Base-by-base conservation (phyloP, 2,797 vertebrate species). In the Gallinago nigripennis region DNA sequence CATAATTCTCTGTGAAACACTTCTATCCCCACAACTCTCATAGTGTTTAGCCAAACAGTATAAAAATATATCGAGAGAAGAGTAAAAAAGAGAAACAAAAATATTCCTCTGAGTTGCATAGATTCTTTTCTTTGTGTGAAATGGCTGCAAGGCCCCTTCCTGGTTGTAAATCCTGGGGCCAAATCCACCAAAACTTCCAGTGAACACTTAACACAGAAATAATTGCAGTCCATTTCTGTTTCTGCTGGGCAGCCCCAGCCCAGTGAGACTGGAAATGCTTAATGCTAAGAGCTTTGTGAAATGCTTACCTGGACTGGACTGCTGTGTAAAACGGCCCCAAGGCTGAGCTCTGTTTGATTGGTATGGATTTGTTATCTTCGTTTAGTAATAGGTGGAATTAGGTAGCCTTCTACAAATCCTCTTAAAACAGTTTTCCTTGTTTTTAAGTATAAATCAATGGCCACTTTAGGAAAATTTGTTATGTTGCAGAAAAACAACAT, bases 291-390 rank as follows among this genome's bases (percentile, higher is more conserved):
- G 11, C 20, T 46, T 58, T 30, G 57, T 45, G 41, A 71, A 69
- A 45, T 37, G 41, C 27, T 45, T 25, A 16, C 24, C 33, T 33
- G 61, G 35, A 25, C 16, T 2, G 1, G 7, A 19, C 60, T 18
- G 0, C 23, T 54, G 21, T 30, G n/a, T 8, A 9, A 7, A 50
- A 58, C 2, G 3, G 5, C 15, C 8, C 14, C 24, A 30, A 11
- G 50, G 25, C 31, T 60, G 57, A 64, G 20, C 35, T 64, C 0
- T 2, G 7, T 13, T 68, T 58, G 41, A 4, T 4, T 75, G 43
- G 6, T 46, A 30, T 1, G 12, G 50, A 6, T 51, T 20, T 16
- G 11, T 19, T 41, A 2, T 3, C 63, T 25, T 27, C 1, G 0
- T 13, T 25, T 19, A 45, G 30, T 30, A 51, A 20, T 2, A n/a